phyloP scores from a whole-genome alignment of 1,140 invertebrate genomes.

The Arion vulgaris region DNA sequence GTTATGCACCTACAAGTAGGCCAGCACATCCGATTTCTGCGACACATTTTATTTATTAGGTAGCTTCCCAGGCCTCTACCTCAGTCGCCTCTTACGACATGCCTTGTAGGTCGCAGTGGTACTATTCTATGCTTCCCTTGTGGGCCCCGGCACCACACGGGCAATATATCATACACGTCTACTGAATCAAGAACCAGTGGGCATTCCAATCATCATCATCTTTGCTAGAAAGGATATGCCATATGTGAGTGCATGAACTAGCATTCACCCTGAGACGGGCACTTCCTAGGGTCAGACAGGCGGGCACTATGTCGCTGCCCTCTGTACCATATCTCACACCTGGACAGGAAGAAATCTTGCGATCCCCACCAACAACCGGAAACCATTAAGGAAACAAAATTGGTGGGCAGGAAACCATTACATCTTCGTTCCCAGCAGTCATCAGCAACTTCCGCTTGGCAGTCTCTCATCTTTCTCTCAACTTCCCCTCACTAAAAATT shows the following conservation, averaged over 20 bases:
- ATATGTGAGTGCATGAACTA: background rate
- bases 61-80: no score
- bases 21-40: no score
- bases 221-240: background rate
- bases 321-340: background rate
- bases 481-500: background rate
- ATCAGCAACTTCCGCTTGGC: conserved; percentile 1
- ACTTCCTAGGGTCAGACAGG: background rate
- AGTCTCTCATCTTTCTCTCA: background rate
- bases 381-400: conserved; percentile 7
- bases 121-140: no score
- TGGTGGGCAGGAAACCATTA: background rate
- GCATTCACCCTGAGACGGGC: background rate
- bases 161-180: no score
- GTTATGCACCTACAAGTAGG: no score
- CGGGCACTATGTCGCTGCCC: background rate
- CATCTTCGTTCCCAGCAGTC: background rate
- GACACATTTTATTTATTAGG: no score
- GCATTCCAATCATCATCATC: no score
- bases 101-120: no score
- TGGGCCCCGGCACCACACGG: no score
- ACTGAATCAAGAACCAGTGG: no score
- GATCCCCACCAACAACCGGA: background rate
- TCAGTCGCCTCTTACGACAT: no score
- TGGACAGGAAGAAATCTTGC: background rate